Percentiles rank a stretch among this genome's conserved stretches.
Conservation (phyloP, 2,113 vertebrate genomes). For the Talpa occidentalis region DNA sequence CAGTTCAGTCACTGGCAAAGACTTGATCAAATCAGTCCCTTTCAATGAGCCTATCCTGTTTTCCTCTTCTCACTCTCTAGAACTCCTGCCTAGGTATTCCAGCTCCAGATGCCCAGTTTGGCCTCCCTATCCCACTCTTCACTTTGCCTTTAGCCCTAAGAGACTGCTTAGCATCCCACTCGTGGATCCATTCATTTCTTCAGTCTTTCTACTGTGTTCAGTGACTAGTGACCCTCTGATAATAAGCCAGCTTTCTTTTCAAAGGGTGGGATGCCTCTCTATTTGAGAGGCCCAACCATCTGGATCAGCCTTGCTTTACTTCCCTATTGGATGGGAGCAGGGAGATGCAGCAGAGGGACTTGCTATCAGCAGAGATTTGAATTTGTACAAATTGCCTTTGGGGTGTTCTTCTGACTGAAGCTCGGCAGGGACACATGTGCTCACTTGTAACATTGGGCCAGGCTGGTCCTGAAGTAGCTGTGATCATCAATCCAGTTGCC, state of each 20-base stretch:
- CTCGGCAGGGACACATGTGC: constrained; percentile 71
- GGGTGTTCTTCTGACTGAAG: constrained; percentile 62
- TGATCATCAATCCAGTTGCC: constrained; percentile 85
- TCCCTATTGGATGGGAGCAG: not conserved
- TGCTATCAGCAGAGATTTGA: not conserved
- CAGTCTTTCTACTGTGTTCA: not conserved
- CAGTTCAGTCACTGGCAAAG: rapidly evolving
- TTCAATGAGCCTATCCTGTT: not conserved
- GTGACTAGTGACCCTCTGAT: not conserved
- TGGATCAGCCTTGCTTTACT: not conserved
- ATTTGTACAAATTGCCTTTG: constrained; percentile 62
- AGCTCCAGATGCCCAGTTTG: not conserved
- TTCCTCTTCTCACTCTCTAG: rapidly evolving
- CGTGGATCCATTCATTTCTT: not conserved
- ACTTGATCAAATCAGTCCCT: not conserved
- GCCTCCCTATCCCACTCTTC: not conserved
- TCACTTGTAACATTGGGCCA: constrained; percentile 79
- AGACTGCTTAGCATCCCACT: too few species aligned
- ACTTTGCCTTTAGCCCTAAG: not conserved
- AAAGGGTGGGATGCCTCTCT: not conserved
- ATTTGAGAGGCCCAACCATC: not conserved
- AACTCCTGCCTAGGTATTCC: rapidly evolving
- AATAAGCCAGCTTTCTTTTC: not conserved
- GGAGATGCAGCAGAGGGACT: not conserved
- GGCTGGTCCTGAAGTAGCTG: constrained; percentile 73